Evolutionary conservation across 1,140 invertebrate species (phyloP), one percentile per base, ranked within the genome.

Genomic region (Zophobas atratus): DNA sequence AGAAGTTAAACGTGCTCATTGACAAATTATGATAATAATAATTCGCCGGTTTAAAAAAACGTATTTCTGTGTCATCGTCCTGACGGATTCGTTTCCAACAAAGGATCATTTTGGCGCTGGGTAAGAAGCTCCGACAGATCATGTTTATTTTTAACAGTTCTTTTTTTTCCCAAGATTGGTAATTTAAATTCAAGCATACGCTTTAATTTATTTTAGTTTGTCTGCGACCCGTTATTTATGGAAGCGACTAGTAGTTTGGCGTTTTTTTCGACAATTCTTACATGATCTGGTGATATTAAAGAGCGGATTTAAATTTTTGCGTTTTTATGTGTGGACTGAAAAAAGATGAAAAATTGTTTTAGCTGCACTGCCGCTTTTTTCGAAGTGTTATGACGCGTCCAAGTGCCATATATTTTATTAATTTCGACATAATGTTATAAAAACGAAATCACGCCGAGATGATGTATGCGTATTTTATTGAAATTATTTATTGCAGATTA

Each of bases 21-120:
- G 60, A 67, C 43, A 39, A 41, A 67, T 67, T 67, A 67, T 67
- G 60, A 67, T 67, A 67, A 67, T 67, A 43, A 67, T 32, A 5
- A 38, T 4, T 67, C 60, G 33, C 43, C 60, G 43, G 43, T 67
- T 46, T 43, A 67, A 67, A 55, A 67, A 67, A 67, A 32, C 35
- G 38, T 60, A 6, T 60, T 60, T 60, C 34, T 57, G 56, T 60
- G 56, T 35, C 56, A 60, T 20, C n/a, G 8, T 8, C 3, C 35
- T 2, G 33, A 60, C 6, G 20, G 34, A 57, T 57, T 57, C 43
- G 3, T 46, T 8, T 46, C 8, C 3, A 46, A 46, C 3, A 46
- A 46, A 46, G 43, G 3, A 8, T 46, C 43, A 46, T 46, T 46
- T 46, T 20, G 20, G 20, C 20, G 20, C 20, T 20, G 20, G 20